A percentile compares a stretch with the other conserved stretches of the same genome.
Conservation (phyloP, 2,888 invertebrate species). For the Ferdinandea cuprea region DNA sequence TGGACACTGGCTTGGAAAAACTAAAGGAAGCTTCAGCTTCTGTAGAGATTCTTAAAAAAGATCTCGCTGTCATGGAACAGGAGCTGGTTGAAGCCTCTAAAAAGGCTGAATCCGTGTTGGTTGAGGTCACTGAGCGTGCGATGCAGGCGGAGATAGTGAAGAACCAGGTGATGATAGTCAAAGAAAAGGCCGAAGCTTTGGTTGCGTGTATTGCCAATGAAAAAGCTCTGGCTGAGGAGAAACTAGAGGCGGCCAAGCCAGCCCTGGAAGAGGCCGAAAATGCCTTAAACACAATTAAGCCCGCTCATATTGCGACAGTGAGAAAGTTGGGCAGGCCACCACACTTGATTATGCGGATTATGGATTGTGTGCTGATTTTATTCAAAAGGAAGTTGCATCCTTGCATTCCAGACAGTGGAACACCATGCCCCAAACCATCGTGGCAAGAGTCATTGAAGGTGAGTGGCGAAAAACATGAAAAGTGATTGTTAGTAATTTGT, state of each 20-base stretch:
- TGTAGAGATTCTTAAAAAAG: conserved; percentile 94
- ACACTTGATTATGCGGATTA: conserved; percentile 98
- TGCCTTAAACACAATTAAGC: conserved; percentile 97
- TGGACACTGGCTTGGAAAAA: conserved; percentile 98
- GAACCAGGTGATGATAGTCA: conserved; percentile 97
- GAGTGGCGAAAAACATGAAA: conserved; percentile 8
- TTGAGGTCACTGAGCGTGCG: conserved; percentile 96
- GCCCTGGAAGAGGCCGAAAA: conserved; percentile 97
- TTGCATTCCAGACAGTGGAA: conserved; percentile 90
- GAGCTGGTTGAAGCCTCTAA: conserved; percentile 96
- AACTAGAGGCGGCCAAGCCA: conserved; percentile 97
- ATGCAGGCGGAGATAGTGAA: conserved; percentile 98
- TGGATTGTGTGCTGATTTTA: conserved; percentile 97
- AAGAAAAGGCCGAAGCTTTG: conserved; percentile 96
- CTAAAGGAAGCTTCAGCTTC: conserved; percentile 97
- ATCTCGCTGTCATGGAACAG: conserved; percentile 96
- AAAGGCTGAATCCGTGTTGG: conserved; percentile 93
- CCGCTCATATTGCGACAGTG: conserved; percentile 97
- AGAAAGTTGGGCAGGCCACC: conserved; percentile 97
- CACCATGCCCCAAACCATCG: conserved; percentile 94
- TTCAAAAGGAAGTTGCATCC: conserved; percentile 95
- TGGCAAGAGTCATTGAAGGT: conserved; percentile 98
- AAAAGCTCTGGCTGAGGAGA: conserved; percentile 95
- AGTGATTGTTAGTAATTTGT: background rate
- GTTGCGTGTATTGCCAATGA: conserved; percentile 94